These are phyloP conservation scores for Acanthosepion lycidas DNA, from an alignment of 2,888 invertebrate species.

Conservation along the genomic window DNA sequence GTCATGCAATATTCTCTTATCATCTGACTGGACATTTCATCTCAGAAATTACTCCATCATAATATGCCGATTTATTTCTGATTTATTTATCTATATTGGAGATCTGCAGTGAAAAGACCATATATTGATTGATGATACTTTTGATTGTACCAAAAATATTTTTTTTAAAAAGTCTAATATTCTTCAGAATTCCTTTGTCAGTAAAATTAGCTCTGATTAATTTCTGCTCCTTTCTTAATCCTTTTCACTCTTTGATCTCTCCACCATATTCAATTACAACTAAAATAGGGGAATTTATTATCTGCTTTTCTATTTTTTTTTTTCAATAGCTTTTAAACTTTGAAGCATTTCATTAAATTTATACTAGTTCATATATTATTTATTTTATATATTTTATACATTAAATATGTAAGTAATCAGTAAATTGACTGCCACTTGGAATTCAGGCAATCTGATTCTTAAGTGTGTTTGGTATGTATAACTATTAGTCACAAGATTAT, in stretches of 20 bases:
- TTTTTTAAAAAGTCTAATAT: neutral
- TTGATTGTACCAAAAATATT: neutral
- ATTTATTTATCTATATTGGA: neutral
- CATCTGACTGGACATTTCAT: neutral
- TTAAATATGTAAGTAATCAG: too few relatives aligned
- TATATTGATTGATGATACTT: neutral
- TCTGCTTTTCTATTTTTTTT: neutral
- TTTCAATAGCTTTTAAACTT: neutral
- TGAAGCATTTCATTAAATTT: neutral
- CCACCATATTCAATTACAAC: neutral
- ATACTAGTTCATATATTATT: neutral
- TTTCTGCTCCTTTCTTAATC: neutral
- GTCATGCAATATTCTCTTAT: neutral
- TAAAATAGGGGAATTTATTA: neutral
- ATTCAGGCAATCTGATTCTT: too few relatives aligned
- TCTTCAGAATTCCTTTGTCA: neutral
- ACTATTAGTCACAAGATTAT: too few relatives aligned
- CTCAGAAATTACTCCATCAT: neutral
- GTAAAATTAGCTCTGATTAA: neutral
- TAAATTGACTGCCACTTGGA: too few relatives aligned
- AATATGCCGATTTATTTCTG: neutral
- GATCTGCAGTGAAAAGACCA: neutral
- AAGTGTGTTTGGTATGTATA: too few relatives aligned
- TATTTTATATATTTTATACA: too few relatives aligned
- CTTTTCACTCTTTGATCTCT: neutral